Percentiles rank a stretch among this genome's conserved stretches.
Conservation (phyloP, 2,113 vertebrate species). For the Psammodynastes pulverulentus region DNA sequence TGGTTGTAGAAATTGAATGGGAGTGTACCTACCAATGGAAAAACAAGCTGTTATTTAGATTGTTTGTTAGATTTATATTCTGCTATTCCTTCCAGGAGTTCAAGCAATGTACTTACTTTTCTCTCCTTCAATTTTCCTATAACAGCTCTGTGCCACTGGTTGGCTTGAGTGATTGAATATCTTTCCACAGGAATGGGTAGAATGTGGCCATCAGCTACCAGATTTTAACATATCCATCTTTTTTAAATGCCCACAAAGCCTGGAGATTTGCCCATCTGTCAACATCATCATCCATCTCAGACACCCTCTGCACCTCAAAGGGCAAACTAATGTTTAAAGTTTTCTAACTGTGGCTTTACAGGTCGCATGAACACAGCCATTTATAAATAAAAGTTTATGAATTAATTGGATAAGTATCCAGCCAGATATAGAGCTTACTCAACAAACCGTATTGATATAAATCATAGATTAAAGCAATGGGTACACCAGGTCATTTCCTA, state of each 20-base stretch:
- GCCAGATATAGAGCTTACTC: background rate
- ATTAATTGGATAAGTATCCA: background rate
- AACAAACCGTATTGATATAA: background rate
- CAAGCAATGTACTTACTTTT: background rate
- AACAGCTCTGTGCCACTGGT: background rate
- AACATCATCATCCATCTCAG: background rate
- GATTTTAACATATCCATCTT: background rate
- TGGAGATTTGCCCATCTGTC: background rate
- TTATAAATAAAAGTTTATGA: background rate
- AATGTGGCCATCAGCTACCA: background rate
- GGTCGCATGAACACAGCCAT: background rate
- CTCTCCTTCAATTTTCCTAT: background rate
- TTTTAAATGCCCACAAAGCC: background rate
- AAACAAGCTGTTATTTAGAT: background rate
- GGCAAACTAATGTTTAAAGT: background rate
- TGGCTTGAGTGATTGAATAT: background rate
- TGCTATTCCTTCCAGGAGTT: background rate
- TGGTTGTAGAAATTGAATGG: background rate
- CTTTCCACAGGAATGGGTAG: background rate
- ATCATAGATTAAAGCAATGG: background rate
- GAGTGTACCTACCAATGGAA: background rate
- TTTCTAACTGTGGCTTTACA: background rate
- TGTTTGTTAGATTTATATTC: background rate
- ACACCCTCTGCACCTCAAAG: background rate
- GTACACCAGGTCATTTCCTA: background rate